Evolutionary conservation across 2,797 vertebrate species (phyloP).

Genomic region (Psittacula derbiana): DNA sequence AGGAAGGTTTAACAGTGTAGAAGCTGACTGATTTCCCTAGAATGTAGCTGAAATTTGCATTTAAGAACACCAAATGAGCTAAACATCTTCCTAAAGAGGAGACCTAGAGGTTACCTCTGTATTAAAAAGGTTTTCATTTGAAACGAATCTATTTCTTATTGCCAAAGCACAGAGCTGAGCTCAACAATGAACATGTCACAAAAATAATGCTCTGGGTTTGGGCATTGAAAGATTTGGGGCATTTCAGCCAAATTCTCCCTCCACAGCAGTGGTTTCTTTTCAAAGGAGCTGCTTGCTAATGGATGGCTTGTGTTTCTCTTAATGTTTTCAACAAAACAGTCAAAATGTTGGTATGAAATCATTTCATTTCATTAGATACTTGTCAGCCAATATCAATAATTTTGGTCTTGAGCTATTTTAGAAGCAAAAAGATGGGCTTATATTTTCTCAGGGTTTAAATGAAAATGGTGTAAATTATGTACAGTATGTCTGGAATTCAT

Average conservation of each 20-base stretch:
- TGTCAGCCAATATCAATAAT: neutral
- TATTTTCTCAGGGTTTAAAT: neutral
- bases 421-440: neutral
- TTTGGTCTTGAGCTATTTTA: neutral
- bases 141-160: neutral
- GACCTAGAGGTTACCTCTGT: neutral
- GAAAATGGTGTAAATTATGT: neutral
- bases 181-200: neutral
- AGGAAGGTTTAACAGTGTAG: neutral
- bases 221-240: neutral
- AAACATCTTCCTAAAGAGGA: neutral
- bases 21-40: neutral
- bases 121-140: neutral
- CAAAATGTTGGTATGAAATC: neutral
- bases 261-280: neutral
- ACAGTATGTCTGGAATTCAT: neutral
- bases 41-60: neutral
- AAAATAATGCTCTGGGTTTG: neutral
- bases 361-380: neutral
- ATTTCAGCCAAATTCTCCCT: neutral
- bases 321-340: neutral
- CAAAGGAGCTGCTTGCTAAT: neutral
- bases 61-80: neutral
- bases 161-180: neutral
- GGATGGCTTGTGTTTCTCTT: neutral